Evolutionary conservation across 2,888 invertebrate genomes (phyloP), one percentile per base, ranked within the genome.

Genomic region (Drosophila prolongata): DNA sequence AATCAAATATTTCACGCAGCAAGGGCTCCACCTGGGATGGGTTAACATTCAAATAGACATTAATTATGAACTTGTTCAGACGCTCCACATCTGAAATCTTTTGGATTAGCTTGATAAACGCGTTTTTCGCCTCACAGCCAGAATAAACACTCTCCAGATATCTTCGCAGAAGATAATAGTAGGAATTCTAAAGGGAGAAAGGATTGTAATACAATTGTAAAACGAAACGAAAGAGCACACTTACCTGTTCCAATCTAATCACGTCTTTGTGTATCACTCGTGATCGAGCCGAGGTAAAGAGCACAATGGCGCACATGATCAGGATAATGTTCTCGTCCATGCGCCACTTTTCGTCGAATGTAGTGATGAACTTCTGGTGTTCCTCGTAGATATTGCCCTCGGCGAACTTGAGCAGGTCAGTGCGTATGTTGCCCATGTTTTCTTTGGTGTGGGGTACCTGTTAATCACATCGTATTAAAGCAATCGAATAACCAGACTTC

Each of bases 1-100:
- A 94, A 93, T 98, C 98, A 88, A 99, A 98, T 90, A 99, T 98
- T 94, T 99, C 98, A 91, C 98, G 96, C 49, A 99, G 93, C 40
- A 99, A 93, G 0, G 98, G 99, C 88, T 98, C 98, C 47, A 99
- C 96, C 90, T 96, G 95, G 68, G 95, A 94, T 35, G 98, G 98
- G 93, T 98, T 98, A 1, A 98, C 97, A 92, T 98, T 97, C 30
- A 98, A 94, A 91, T 98, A 97, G 5, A 98, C 97, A 42, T 96
- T 95, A 9, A 98, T 96, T n/a, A 98, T 96, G 84, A 97, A 97
- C 82, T 98, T 97, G 69, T 98, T 97, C 57, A 98, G 93, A 88
- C 95, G 95, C 79, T 97, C 95, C 24, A 99, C 94, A 90, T 98
- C 98, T 30, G 96, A 95, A 83, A 98, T 96, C 93, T 98, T 98